phyloP scores from a whole-genome alignment of 1,140 invertebrate species.

The Araneus ventricosus region DNA sequence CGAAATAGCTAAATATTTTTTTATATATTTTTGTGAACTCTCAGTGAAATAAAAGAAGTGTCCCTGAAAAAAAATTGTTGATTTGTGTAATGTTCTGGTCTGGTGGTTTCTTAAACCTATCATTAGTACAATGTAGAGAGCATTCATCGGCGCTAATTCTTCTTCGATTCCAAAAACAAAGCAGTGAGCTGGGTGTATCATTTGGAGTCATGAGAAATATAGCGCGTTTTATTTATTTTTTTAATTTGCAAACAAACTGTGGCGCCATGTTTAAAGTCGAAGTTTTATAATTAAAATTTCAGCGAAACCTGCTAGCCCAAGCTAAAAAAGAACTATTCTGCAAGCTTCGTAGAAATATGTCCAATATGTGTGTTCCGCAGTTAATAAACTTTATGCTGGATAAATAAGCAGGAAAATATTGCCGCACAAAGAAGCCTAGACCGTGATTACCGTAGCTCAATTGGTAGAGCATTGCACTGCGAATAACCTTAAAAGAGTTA shows the following conservation, averaged over 20 bases:
- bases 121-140: constrained; percentile 6
- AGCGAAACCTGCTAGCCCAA: neutral
- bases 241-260: neutral
- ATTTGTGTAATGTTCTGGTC: constrained; percentile 37
- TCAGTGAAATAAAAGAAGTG: neutral
- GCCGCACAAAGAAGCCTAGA: no score
- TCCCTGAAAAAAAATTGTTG: neutral
- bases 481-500: no score
- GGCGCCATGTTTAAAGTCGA: neutral
- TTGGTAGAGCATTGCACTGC: no score
- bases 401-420: no score
- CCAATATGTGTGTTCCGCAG: no score
- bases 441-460: no score
- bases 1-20: neutral
- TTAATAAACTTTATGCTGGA: no score
- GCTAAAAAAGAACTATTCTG: no score
- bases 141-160: neutral
- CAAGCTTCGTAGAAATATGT: no score
- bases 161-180: neutral
- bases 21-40: neutral
- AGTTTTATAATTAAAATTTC: neutral
- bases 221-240: no score
- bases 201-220: no score
- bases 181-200: neutral
- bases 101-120: constrained; percentile 15